Evolutionary conservation across 2,888 invertebrate species (phyloP).

Genomic region (Coenonympha arcania): DNA sequence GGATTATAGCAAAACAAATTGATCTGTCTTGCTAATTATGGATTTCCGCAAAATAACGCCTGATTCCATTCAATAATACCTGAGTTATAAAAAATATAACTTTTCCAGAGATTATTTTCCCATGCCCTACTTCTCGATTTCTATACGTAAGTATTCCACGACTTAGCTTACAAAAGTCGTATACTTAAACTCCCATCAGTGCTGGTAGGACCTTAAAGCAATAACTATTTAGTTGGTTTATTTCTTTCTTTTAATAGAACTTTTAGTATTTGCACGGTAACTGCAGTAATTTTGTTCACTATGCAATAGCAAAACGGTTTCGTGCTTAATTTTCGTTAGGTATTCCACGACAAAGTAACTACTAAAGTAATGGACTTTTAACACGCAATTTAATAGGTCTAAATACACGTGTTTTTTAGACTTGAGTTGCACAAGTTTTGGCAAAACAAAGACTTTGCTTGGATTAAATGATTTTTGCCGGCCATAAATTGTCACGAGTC

Average conservation of each 20-base stretch:
- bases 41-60: too few species aligned
- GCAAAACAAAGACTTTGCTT: neutral
- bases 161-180: too few species aligned
- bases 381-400: conserved; percentile 10
- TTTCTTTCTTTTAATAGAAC: conserved; percentile 2
- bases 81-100: too few species aligned
- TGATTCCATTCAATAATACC: too few species aligned
- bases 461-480: neutral
- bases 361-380: conserved; percentile 15
- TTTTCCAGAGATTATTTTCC: too few species aligned
- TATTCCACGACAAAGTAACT: conserved; percentile 14
- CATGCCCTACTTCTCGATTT: too few species aligned
- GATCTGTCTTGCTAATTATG: too few species aligned
- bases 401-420: neutral
- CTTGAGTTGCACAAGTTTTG: neutral
- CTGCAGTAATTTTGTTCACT: conserved; percentile 19
- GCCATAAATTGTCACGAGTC: neutral
- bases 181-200: conserved; percentile 1
- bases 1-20: too few species aligned
- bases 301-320: conserved; percentile 15
- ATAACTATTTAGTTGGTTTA: conserved; percentile 6
- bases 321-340: conserved; percentile 24
- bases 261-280: conserved; percentile 22
- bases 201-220: neutral
- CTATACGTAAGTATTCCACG: too few species aligned